Evolutionary conservation across 2,797 vertebrate species (phyloP), one percentile per base, ranked within the genome.

Genomic region (Chaetophractus vellerosus): DNA sequence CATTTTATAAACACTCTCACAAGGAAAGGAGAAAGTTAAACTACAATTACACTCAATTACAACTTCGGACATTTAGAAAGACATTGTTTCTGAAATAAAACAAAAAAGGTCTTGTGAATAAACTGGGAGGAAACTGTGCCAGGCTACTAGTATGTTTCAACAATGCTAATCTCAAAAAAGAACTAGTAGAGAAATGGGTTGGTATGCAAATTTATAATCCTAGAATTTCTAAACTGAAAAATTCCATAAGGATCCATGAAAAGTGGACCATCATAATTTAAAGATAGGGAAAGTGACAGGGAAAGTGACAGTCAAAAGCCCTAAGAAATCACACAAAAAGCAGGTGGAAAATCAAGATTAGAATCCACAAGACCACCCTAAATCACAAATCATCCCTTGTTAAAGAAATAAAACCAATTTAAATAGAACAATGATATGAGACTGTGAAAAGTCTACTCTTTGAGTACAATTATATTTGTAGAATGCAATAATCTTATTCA

Each of bases 1-100:
- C 7, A 96, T 79, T 95, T 95, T 89, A 96, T 97, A 97, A 97
- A 95, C 88, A 97, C 48, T 94, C 94, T 96, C 92, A 66, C 90
- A 79, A 92, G 88, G 78, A 91, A 95, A 89, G 23, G 61, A 93
- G 81, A 94, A 96, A 97, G 92, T 96, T 94, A 96, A 95, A 96
- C 74, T 88, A 92, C 72, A 95, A 93, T 97, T 93, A 94, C 45
- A 94, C 79, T 93, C 85, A 79, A 92, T 96, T 96, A 96, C 71
- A 96, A 94, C 90, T 86, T 90, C 78, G 90, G 81, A 92, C 84
- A 86, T 84, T 96, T 95, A 94, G 55, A 90, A 88, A 93, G 38
- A 90, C 75, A 94, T 55, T 79, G 59, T 82, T 91, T 93, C 88
- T 95, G 66, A 92, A 66, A 93, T 69, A 84, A 87, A 96, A 94